phyloP scores from a whole-genome alignment of 2,113 vertebrate genomes.

The Pelvicachromis taeniatus region DNA sequence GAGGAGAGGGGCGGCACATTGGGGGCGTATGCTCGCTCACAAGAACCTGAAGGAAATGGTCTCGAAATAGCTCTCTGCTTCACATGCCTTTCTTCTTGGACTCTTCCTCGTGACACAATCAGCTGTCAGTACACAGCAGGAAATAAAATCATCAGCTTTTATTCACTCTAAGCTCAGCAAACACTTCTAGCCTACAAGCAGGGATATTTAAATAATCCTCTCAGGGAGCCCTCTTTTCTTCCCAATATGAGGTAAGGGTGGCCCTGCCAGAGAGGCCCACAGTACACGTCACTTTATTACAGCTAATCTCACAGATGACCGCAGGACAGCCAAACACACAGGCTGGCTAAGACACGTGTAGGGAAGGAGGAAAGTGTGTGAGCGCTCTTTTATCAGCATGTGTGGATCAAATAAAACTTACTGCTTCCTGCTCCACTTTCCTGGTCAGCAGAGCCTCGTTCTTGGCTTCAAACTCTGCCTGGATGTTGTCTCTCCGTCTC shows the following conservation, averaged over 20 bases:
- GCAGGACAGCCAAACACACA: not conserved
- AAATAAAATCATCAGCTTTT: constrained; percentile 55
- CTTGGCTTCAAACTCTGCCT: constrained; percentile 85
- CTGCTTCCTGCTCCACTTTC: constrained; percentile 79
- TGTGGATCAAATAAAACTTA: constrained; percentile 66
- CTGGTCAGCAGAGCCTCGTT: constrained; percentile 78
- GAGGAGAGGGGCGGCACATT: too few relatives aligned
- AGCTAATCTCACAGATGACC: constrained; percentile 49
- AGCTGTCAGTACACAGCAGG: too few relatives aligned
- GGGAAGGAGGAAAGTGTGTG: not conserved
- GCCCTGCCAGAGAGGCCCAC: not conserved
- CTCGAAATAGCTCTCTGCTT: too few relatives aligned
- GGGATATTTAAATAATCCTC: constrained; percentile 62
- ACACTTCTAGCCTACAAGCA: constrained; percentile 21
- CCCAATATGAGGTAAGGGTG: constrained; percentile 33
- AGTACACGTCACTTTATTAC: constrained; percentile 52
- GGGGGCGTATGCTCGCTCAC: too few relatives aligned
- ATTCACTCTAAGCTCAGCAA: constrained; percentile 22
- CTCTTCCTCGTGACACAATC: too few relatives aligned
- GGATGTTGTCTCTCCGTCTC: constrained; percentile 92
- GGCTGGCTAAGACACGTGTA: not conserved
- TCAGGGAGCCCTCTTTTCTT: constrained; percentile 15
- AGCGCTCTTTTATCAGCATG: not conserved
- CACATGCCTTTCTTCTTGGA: too few relatives aligned
- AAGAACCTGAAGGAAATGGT: too few relatives aligned